phyloP scores from a whole-genome alignment of 2,888 invertebrate genomes.

The Baronia brevicornis region DNA sequence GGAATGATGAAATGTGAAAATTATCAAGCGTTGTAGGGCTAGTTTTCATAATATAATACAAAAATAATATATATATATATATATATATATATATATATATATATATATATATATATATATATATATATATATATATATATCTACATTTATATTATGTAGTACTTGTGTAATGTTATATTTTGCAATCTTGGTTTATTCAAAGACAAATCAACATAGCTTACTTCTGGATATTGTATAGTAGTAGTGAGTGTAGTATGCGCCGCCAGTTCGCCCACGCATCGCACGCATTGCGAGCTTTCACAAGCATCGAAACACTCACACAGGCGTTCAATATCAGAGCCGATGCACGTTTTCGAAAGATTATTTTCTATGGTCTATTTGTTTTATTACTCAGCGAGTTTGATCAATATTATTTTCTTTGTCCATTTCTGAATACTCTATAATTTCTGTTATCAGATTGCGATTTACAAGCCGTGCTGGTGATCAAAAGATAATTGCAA shows the following conservation, averaged over 20 bases:
- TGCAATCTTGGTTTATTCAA: too few species aligned
- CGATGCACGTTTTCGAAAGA: constrained; percentile 6
- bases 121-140: too few species aligned
- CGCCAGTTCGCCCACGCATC: constrained; percentile 65
- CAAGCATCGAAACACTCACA: constrained; percentile 39
- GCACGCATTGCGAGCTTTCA: constrained; percentile 67
- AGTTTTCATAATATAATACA: too few species aligned
- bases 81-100: too few species aligned
- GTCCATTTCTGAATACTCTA: constrained; percentile 7
- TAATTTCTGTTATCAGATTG: constrained; percentile 13
- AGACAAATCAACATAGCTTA: constrained; percentile 12
- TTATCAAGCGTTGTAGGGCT: too few species aligned
- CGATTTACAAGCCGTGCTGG: constrained; percentile 10
- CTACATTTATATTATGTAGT: too few species aligned
- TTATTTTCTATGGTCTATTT: constrained; percentile 13
- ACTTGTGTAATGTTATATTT: too few species aligned
- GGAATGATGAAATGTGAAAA: too few species aligned
- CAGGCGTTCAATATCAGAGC: constrained; percentile 6
- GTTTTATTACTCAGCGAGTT: constrained; percentile 8
- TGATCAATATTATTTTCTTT: constrained; percentile 12
- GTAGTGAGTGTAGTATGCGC: constrained; percentile 32
- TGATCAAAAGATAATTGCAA: constrained; percentile 10
- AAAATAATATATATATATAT: too few species aligned
- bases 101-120: too few species aligned
- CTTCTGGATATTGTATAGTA: constrained; percentile 24